Evolutionary conservation across 2,113 vertebrate genomes (phyloP).

Genomic region (Ameiurus melas): DNA sequence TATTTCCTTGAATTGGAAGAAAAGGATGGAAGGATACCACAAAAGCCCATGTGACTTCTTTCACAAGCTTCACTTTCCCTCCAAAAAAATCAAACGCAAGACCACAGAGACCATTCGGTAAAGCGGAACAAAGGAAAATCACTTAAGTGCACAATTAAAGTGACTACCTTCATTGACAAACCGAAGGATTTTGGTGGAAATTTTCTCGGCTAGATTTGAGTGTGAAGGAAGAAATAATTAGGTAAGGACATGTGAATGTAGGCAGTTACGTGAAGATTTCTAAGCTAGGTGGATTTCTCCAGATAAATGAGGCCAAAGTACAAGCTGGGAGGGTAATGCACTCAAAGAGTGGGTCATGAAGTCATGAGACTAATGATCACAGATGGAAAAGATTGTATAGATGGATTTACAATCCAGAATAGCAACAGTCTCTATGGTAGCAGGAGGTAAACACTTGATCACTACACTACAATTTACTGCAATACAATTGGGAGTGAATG

Average conservation of each 20-base stretch:
- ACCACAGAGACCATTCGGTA: not conserved
- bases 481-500: not conserved
- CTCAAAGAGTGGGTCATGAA: not conserved
- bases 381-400: not conserved
- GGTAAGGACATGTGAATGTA: not conserved
- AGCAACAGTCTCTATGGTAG: not conserved
- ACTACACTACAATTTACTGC: not conserved
- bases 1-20: not conserved
- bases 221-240: constrained; percentile 1
- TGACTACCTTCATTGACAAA: not conserved
- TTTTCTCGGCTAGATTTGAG: not conserved
- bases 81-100: not conserved
- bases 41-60: not conserved
- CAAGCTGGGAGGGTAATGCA: not conserved
- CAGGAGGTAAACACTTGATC: not conserved
- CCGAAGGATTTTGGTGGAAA: not conserved
- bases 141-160: not conserved
- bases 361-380: not conserved
- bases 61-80: not conserved
- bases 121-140: not conserved
- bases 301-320: constrained; percentile 1
- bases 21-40: not conserved
- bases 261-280: not conserved
- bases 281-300: not conserved
- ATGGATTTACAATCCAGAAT: not conserved